phyloP scores from a whole-genome alignment of 2,888 invertebrate species.

The Tenthredo distinguenda region DNA sequence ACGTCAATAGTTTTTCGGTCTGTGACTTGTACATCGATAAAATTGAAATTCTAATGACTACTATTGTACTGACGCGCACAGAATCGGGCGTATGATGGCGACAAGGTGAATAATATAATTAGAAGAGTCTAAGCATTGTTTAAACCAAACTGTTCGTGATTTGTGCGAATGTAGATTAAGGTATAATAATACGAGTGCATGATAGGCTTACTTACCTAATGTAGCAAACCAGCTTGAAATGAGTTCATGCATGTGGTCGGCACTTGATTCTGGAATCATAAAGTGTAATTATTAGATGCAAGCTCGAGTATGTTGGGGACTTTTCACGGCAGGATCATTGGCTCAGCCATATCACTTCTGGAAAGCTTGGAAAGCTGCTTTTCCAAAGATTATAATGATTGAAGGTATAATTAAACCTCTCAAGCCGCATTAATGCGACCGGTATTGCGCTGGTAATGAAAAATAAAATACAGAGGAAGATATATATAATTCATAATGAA shows the following conservation, averaged over 20 bases:
- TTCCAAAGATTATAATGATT: not conserved
- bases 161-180: not conserved
- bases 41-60: not conserved
- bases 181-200: not conserved
- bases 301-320: not conserved
- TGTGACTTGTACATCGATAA: not conserved
- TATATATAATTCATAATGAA: not conserved
- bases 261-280: constrained; percentile 28
- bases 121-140: not conserved
- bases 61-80: not conserved
- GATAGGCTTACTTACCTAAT: constrained; percentile 21
- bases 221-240: constrained; percentile 23
- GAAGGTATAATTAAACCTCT: not conserved
- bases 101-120: not conserved
- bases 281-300: not conserved
- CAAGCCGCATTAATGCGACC: not conserved
- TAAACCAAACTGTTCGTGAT: not conserved
- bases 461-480: not conserved
- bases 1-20: not conserved
- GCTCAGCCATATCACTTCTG: not conserved
- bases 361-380: not conserved
- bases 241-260: constrained; percentile 40
- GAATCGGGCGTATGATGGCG: not conserved
- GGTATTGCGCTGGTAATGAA: not conserved
- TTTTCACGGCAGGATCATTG: not conserved